Evolutionary conservation across 64 coral and sea anemone species (phyloP).

Genomic region (Pocillopora damicornis): DNA sequence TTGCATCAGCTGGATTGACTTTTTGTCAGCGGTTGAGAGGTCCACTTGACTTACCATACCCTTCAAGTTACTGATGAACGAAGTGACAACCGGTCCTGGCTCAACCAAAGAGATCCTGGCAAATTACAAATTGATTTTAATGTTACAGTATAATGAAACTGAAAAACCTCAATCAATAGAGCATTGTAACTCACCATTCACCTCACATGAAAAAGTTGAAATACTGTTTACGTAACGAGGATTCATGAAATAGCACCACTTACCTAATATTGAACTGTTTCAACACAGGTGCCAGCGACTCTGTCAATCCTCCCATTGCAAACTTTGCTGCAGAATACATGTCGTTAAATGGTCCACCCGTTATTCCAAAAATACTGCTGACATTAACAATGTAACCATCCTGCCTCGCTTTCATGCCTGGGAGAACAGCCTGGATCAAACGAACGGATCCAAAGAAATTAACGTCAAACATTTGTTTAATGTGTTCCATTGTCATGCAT

Average conservation of each 20-base stretch:
- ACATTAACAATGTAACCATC: slow-evolving; percentile 39
- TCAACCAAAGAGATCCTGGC: slow-evolving; percentile 54
- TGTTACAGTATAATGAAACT: too few species aligned
- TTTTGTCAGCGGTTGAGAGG: slow-evolving; percentile 56
- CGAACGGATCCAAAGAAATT: slow-evolving; percentile 51
- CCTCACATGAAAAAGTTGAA: too few species aligned
- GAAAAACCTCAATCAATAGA: too few species aligned
- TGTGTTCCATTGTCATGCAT: slow-evolving; percentile 22
- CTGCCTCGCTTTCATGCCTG: slow-evolving; percentile 41
- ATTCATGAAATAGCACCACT: not conserved
- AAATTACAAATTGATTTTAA: not conserved
- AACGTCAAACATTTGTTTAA: slow-evolving; percentile 35
- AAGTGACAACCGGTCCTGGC: slow-evolving; percentile 53
- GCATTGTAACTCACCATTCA: too few species aligned
- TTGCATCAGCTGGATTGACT: slow-evolving; percentile 47
- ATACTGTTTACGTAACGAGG: too few species aligned
- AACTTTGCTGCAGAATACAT: slow-evolving; percentile 48
- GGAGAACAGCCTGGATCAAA: slow-evolving; percentile 34
- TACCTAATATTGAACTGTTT: slow-evolving; percentile 49
- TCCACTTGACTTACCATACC: slow-evolving; percentile 43
- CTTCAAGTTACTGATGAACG: slow-evolving; percentile 17
- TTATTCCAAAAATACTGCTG: slow-evolving; percentile 45
- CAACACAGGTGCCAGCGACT: slow-evolving; percentile 25
- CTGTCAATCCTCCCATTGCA: slow-evolving; percentile 45
- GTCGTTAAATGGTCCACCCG: slow-evolving; percentile 31